Evolutionary conservation across 53 echinoderm and acorn worm genomes (phyloP), one percentile per base, ranked within the genome.

Genomic region (Holothuria leucospilota): DNA sequence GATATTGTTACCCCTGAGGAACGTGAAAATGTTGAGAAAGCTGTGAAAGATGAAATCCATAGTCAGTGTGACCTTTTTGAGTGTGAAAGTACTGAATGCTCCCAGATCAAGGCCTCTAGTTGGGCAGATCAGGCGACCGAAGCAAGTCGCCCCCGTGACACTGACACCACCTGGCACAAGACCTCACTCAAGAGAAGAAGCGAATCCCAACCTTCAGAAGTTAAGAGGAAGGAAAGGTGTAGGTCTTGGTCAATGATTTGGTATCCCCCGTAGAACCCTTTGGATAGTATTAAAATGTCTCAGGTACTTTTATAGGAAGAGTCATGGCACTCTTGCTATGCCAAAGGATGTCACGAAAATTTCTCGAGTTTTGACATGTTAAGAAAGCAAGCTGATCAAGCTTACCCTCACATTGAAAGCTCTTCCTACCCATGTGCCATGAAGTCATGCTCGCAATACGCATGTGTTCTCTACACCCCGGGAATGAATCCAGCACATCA

Each of bases 361-460:
- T 86, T 86, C 51, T 59, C 10, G 4, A 62, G 6, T 1, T 86
- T 70, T 63, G 28, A 51, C 8, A 46, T 20, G 21, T 86, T 86
- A 8, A 14, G 13, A 5, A 5, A 14, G 6, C 87, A 86, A 21
- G 10, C 77, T 62, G 46, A 21, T 8, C 39, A 46, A 24, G 15
- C 21, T 4, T 78, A 86, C 12, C 27, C 62, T 0, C 0, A n/a
- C 7, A 18, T 38, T n/a, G 34, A 38, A 13, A 12, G 20, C 14
- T 2, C 58, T 39, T 38, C 75, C 11, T 75, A 62, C 26, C 29
- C 13, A 12, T 88, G 88, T 62, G 69, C 82, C 1, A 7, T 81
- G 18, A 88, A 88, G 15, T 13, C 12, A 6, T 88, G 88, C 20
- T 9, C n/a, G 26, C n/a, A n/a, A n/a, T n/a, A n/a, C n/a, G n/a